These are phyloP conservation scores for Drosophila anceps DNA, from an alignment of 2,888 invertebrate species.

Conservation along the genomic window DNA sequence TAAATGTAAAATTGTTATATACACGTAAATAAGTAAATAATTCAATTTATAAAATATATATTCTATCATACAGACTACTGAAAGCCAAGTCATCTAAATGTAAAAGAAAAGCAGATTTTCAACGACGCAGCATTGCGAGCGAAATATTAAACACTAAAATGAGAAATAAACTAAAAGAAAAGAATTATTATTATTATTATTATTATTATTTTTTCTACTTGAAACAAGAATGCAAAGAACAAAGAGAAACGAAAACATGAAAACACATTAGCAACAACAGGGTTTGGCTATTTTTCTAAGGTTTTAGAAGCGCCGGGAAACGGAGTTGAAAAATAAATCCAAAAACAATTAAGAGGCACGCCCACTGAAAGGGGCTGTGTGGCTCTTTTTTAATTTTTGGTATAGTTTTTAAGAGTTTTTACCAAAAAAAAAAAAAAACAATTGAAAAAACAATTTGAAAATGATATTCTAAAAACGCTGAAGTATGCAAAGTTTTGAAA, in stretches of 20 bases:
- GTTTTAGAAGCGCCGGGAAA: conserved; percentile 12
- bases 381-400: conserved; percentile 26
- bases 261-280: background rate
- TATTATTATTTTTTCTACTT: conserved; percentile 15
- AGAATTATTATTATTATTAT: background rate
- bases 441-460: conserved; percentile 34
- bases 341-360: conserved; percentile 16
- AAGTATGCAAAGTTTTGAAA: conserved; percentile 28
- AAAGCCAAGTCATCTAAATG: conserved; percentile 65
- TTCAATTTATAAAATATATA: conserved; percentile 44
- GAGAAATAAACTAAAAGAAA: conserved; percentile 43
- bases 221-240: conserved; percentile 1
- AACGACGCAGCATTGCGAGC: conserved; percentile 44
- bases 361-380: conserved; percentile 7
- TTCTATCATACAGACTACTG: conserved; percentile 31
- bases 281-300: conserved; percentile 39
- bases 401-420: conserved; percentile 40
- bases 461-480: conserved; percentile 35
- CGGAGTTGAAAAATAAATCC: background rate
- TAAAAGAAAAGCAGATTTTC: conserved; percentile 21
- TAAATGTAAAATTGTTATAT: conserved; percentile 67
- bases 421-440: background rate
- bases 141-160: conserved; percentile 47
- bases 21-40: conserved; percentile 32
- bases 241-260: background rate